Percentiles rank a stretch among this genome's conserved stretches.
These are phyloP conservation scores for Phoxinus phoxinus DNA, from an alignment of 2,113 vertebrate species.

Conservation along the genomic window DNA sequence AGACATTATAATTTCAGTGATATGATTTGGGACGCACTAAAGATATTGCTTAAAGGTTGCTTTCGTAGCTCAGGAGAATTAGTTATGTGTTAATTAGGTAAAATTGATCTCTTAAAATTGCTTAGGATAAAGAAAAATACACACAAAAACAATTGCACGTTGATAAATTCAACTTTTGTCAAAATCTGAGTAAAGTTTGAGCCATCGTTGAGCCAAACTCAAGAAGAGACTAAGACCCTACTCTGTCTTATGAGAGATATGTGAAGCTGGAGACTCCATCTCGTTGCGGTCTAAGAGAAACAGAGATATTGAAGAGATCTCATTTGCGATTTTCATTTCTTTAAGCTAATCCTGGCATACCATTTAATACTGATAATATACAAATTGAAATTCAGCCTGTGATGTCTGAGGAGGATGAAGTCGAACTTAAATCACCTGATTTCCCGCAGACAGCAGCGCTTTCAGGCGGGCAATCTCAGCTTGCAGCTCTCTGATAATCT, in stretches of 20 bases:
- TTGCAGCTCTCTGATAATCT: constrained; percentile 92
- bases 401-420: not conserved
- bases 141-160: not conserved
- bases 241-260: not conserved
- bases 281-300: not conserved
- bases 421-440: constrained; percentile 80
- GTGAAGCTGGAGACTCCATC: not conserved
- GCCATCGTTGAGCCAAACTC: not conserved
- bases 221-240: not conserved
- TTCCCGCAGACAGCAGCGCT: constrained; percentile 90
- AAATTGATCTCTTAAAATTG: not conserved
- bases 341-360: constrained; percentile 1
- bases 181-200: not conserved
- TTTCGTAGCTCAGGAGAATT: not conserved
- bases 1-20: not conserved
- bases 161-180: not conserved
- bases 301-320: not conserved
- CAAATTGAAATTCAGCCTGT: constrained; percentile 53
- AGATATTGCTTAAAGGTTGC: not conserved
- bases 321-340: not conserved
- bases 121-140: not conserved
- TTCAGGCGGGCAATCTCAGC: constrained; percentile 93
- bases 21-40: not conserved
- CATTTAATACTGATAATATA: constrained; percentile 28
- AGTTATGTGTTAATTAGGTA: not conserved